A percentile compares a stretch with the other conserved stretches of the same genome.
These are phyloP conservation scores for Anguilla rostrata DNA, from an alignment of 2,113 vertebrate genomes.

Conservation along the genomic window DNA sequence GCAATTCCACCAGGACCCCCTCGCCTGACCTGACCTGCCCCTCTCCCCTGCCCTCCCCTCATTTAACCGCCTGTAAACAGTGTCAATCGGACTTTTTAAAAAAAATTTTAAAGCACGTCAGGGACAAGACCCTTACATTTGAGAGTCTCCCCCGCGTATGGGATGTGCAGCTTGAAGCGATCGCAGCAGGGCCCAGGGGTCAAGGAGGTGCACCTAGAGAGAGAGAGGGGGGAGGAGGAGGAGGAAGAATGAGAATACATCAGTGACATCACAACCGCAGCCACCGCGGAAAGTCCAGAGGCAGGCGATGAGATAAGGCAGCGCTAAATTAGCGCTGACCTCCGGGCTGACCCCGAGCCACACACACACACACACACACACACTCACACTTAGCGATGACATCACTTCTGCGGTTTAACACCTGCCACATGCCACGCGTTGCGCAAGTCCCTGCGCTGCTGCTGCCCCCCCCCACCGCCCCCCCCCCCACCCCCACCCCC, in stretches of 20 bases:
- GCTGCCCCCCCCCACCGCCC: too few species aligned
- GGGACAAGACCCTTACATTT: slow-evolving; percentile 82
- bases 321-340: neutral
- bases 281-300: neutral
- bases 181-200: slow-evolving; percentile 94
- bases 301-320: neutral
- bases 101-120: neutral
- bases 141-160: slow-evolving; percentile 95
- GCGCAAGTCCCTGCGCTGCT: neutral
- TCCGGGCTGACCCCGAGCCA: neutral
- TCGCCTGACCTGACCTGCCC: too few species aligned
- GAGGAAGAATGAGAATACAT: slow-evolving; percentile 21
- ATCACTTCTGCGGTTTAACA: slow-evolving; percentile 3
- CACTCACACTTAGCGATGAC: neutral
- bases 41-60: too few species aligned
- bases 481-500: too few species aligned
- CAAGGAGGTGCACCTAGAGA: slow-evolving; percentile 85
- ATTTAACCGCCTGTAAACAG: neutral
- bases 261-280: neutral
- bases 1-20: neutral
- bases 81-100: too few species aligned
- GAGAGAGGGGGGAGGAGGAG: slow-evolving; percentile 41
- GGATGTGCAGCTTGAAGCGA: slow-evolving; percentile 96
- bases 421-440: neutral
- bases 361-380: too few species aligned